Conservation (phyloP, 2,797 vertebrate species). For the Cossypha caffra region DNA sequence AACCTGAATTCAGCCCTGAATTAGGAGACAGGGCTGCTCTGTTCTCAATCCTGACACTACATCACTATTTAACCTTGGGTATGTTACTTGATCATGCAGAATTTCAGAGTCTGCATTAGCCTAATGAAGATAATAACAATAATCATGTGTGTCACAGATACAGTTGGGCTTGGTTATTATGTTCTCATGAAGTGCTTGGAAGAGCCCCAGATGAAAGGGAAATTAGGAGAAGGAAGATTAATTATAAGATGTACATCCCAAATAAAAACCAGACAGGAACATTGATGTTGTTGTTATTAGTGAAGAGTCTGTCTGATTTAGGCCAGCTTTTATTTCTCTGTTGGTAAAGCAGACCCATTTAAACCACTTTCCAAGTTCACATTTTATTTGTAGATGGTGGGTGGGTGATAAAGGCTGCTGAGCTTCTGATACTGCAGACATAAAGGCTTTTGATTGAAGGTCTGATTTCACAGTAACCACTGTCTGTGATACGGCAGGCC, state of each 20-base stretch:
- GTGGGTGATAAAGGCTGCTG: neutral
- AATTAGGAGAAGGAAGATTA: constrained; percentile 45
- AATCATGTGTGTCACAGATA: constrained; percentile 50
- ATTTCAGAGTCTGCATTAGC: constrained; percentile 31
- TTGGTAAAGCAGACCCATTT: constrained; percentile 6
- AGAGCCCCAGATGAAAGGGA: constrained; percentile 54
- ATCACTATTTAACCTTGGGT: neutral
- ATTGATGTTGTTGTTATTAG: constrained; percentile 25
- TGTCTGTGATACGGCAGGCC: neutral
- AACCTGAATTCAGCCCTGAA: neutral
- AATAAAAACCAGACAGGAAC: constrained; percentile 25
- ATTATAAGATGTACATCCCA: constrained; percentile 51
- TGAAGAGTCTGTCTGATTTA: neutral
- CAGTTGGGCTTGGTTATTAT: constrained; percentile 34
- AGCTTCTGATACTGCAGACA: constrained; percentile 2
- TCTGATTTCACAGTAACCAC: neutral
- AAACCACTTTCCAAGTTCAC: neutral
- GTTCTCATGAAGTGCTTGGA: constrained; percentile 26
- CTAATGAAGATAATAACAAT: constrained; percentile 66
- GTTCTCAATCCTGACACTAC: neutral
- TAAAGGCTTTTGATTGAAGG: constrained; percentile 17
- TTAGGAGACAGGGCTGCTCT: neutral
- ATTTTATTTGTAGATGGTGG: neutral
- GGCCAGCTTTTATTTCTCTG: constrained; percentile 8
- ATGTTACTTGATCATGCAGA: neutral